phyloP scores from a whole-genome alignment of 2,888 invertebrate genomes.

The Arrhopalites spinosus region DNA sequence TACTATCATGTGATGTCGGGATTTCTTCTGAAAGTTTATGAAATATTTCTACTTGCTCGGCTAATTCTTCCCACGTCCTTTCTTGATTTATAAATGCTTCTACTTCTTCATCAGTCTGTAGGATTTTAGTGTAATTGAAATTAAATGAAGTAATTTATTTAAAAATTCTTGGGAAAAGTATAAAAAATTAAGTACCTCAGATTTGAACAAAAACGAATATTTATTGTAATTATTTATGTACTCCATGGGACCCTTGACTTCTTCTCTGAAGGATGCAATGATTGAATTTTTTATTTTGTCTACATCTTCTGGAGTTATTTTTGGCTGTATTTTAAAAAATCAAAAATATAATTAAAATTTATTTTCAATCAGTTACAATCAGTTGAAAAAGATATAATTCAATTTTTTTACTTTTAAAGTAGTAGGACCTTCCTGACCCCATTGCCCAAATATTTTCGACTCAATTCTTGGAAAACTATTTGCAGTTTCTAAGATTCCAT shows the following conservation, averaged over 20 bases:
- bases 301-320: slow-evolving; percentile 73
- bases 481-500: slow-evolving; percentile 72
- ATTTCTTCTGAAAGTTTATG: slow-evolving; percentile 63
- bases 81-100: slow-evolving; percentile 70
- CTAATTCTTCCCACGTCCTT: slow-evolving; percentile 62
- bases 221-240: slow-evolving; percentile 46
- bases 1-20: slow-evolving; percentile 62
- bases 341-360: slow-evolving; percentile 38
- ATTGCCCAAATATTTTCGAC: slow-evolving; percentile 62
- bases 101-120: slow-evolving; percentile 68
- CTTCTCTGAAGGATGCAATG: slow-evolving; percentile 69
- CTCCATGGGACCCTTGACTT: slow-evolving; percentile 70
- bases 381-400: background rate
- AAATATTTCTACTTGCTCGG: slow-evolving; percentile 61
- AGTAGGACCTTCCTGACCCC: slow-evolving; percentile 41
- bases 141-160: background rate
- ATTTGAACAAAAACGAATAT: slow-evolving; percentile 50
- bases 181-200: slow-evolving; percentile 44
- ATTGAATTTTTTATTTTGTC: slow-evolving; percentile 68
- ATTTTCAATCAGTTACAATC: too few relatives aligned
- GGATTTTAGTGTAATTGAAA: too few relatives aligned
- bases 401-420: slow-evolving; percentile 24
- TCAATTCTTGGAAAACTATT: slow-evolving; percentile 77
- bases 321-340: slow-evolving; percentile 74
- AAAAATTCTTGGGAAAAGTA: slow-evolving; percentile 19